Evolutionary conservation across 2,888 invertebrate species (phyloP), one percentile per base, ranked within the genome.

Genomic region (Pycnomerus fuliginosus): DNA sequence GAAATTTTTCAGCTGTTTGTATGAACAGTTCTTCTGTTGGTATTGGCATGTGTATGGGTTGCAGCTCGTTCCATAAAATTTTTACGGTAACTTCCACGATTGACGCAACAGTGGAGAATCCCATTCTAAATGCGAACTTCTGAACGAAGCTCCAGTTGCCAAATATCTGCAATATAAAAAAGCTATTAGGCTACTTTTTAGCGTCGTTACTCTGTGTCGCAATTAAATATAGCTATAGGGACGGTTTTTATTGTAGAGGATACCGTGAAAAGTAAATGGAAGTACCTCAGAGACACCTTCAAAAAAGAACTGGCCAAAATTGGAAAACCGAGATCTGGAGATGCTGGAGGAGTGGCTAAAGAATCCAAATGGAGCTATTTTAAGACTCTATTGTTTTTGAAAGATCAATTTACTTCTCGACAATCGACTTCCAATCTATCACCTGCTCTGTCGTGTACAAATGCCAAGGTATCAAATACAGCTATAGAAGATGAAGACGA

Each of bases 361-460:
- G n/a, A n/a, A n/a, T n/a, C n/a, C n/a, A n/a, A n/a, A n/a, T n/a
- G n/a, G n/a, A n/a, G n/a, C n/a, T n/a, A n/a, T n/a, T n/a, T n/a
- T n/a, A n/a, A n/a, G n/a, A n/a, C n/a, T 29, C 20, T 50, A 8
- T 20, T 29, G 10, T 49, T 49, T 42, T 37, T 49, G 34, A 45
- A 45, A 38, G 42, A 45, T 31, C 49, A 45, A 20, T 46, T 45
- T 38, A 46, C 42, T 16, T 28, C 42, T 15, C 42, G 37, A 30
- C 3, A 17, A 35, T 35, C 39, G 1, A 28, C 20, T n/a, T 33
- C 32, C 7, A 46, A 50, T 40, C 35, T 32, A 30, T n/a, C n/a
- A n/a, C n/a, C n/a, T n/a, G n/a, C n/a, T n/a, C n/a, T n/a, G n/a
- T n/a, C n/a, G n/a, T n/a, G n/a, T n/a, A n/a, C n/a, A n/a, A n/a